Conservation (phyloP, 2,113 vertebrate genomes). For the Geococcyx californianus region DNA sequence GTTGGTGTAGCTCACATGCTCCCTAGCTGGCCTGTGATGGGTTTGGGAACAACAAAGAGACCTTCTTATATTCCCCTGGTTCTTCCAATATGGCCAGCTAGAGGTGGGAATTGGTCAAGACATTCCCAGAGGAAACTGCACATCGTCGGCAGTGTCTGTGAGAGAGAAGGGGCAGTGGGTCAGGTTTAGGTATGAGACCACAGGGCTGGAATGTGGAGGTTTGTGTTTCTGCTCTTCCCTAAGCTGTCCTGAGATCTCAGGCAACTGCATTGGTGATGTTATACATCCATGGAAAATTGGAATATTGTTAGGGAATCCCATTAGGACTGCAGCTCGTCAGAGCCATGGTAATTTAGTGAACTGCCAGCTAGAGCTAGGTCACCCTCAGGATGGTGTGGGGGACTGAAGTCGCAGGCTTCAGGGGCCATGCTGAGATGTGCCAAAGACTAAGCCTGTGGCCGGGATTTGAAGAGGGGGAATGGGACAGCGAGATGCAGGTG, state of each 20-base stretch:
- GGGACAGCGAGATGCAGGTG: neutral
- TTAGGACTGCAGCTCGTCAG: neutral
- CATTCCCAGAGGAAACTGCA: rapidly evolving
- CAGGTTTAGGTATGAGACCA: neutral
- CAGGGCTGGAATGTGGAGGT: neutral
- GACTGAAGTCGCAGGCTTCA: neutral
- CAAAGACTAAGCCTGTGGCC: neutral
- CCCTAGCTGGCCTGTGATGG: neutral
- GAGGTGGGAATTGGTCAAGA: neutral
- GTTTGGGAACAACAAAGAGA: neutral
- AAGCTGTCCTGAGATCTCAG: neutral
- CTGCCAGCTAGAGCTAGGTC: neutral
- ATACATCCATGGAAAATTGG: neutral
- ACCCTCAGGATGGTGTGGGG: neutral
- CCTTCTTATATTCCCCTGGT: neutral
- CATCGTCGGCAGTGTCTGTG: rapidly evolving
- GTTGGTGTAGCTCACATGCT: neutral
- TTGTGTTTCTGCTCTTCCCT: neutral
- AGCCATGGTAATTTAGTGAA: neutral
- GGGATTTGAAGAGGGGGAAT: neutral
- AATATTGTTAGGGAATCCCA: neutral
- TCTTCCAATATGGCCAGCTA: neutral
- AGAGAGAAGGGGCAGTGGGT: neutral
- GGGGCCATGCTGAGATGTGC: neutral
- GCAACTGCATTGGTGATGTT: neutral